phyloP scores from a whole-genome alignment of 2,888 invertebrate genomes.

The Euclidia mi region DNA sequence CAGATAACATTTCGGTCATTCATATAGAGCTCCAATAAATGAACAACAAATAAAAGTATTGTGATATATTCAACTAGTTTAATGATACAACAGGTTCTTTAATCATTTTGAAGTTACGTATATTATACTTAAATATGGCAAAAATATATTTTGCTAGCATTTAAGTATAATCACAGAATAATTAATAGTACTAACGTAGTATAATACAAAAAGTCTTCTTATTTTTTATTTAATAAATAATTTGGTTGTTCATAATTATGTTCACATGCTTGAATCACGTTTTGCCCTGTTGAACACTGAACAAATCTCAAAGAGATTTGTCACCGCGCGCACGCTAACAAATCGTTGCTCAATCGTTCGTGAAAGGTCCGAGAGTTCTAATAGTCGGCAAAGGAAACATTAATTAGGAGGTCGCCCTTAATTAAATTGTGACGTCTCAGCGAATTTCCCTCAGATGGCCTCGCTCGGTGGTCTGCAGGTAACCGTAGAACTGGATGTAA shows the following conservation, averaged over 20 bases:
- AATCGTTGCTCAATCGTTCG: conserved; percentile 69
- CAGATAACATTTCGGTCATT: conserved; percentile 83
- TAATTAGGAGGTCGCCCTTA: conserved; percentile 77
- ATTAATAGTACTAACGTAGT: too few relatives aligned
- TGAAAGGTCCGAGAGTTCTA: conserved; percentile 57
- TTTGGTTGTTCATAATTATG: too few relatives aligned
- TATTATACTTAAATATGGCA: too few relatives aligned
- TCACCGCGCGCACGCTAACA: conserved; percentile 61
- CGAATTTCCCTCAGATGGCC: conserved; percentile 74
- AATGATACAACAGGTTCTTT: conserved; percentile 42
- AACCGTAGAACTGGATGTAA: conserved; percentile 62
- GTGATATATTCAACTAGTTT: conserved; percentile 55
- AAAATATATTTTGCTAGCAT: too few relatives aligned
- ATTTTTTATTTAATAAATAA: too few relatives aligned
- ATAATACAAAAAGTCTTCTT: too few relatives aligned
- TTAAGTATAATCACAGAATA: too few relatives aligned
- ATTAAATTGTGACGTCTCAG: conserved; percentile 88
- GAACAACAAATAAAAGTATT: conserved; percentile 59
- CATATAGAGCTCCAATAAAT: conserved; percentile 74
- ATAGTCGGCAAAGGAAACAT: conserved; percentile 67
- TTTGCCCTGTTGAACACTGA: conserved; percentile 38
- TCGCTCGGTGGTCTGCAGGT: conserved; percentile 77
- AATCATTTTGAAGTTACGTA: neutral
- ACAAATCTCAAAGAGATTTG: conserved; percentile 40
- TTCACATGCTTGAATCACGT: too few relatives aligned